A percentile compares a stretch with the other conserved stretches of the same genome.
These are phyloP conservation scores for Macrobrachium nipponense DNA, from an alignment of 1,140 invertebrate species.

Conservation along the genomic window DNA sequence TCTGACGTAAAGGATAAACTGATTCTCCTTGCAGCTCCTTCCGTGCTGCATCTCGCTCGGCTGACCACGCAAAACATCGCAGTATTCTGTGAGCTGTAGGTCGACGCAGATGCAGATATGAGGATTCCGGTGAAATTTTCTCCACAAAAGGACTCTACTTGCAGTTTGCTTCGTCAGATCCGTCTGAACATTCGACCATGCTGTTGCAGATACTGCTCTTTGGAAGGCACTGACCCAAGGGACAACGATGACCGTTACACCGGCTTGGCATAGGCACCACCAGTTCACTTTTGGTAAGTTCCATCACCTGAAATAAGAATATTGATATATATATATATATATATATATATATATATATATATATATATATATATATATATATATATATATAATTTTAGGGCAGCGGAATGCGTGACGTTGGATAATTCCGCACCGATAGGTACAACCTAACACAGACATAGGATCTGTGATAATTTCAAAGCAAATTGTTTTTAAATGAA, in stretches of 20 bases:
- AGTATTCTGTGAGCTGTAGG: not conserved
- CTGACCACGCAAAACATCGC: not conserved
- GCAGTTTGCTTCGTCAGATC: constrained; percentile 81
- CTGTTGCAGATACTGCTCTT: constrained; percentile 76
- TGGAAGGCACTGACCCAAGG: constrained; percentile 75
- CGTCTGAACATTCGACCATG: constrained; percentile 79
- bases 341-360: too few relatives aligned
- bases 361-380: too few relatives aligned
- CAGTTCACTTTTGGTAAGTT: constrained; percentile 46
- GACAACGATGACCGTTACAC: constrained; percentile 58
- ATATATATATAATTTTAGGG: too few relatives aligned
- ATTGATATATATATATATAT: too few relatives aligned
- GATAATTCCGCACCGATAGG: too few relatives aligned
- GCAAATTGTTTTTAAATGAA: too few relatives aligned
- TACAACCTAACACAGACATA: too few relatives aligned
- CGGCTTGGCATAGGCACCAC: constrained; percentile 42
- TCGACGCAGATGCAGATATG: not conserved
- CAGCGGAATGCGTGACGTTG: too few relatives aligned
- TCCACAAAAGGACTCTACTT: not conserved
- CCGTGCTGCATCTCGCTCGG: too few relatives aligned
- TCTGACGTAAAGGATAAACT: too few relatives aligned
- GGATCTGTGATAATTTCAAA: too few relatives aligned
- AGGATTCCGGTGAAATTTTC: not conserved
- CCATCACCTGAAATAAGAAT: constrained; percentile 38
- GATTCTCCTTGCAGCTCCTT: too few relatives aligned